These are phyloP conservation scores for Aegithalos caudatus DNA, from an alignment of 2,113 vertebrate species.

Conservation along the genomic window DNA sequence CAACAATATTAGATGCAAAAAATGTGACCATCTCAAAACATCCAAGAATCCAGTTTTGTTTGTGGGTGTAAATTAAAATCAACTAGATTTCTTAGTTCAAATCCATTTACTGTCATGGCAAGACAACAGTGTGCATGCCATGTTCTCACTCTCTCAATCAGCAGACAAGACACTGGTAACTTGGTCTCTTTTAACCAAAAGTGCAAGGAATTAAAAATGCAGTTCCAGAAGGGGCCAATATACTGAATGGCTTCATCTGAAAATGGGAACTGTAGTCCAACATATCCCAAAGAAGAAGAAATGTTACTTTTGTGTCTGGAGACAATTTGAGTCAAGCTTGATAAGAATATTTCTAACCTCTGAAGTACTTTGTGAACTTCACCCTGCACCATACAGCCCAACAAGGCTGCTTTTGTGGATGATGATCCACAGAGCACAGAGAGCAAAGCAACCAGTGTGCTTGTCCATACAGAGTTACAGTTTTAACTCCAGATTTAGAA, in stretches of 20 bases:
- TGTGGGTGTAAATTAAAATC: background rate
- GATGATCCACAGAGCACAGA: background rate
- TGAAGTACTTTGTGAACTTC: background rate
- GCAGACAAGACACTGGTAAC: background rate
- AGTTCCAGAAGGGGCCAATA: background rate
- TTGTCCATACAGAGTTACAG: background rate
- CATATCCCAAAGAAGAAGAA: background rate
- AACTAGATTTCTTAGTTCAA: background rate
- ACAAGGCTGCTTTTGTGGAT: background rate
- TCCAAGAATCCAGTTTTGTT: background rate
- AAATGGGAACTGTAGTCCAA: background rate
- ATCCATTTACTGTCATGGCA: background rate
- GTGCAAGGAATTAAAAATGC: background rate
- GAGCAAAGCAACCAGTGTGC: background rate
- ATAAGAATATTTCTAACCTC: background rate
- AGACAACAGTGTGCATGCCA: background rate
- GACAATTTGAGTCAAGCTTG: background rate
- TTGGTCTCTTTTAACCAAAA: background rate
- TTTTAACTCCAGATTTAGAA: background rate
- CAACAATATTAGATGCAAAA: background rate
- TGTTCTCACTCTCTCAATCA: background rate
- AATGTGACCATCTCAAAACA: background rate
- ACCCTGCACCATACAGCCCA: background rate
- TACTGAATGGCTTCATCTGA: background rate
- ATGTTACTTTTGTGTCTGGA: background rate